Evolutionary conservation across 1,140 invertebrate species (phyloP), one percentile per base, ranked within the genome.

Genomic region (Drosophila murphyi): DNA sequence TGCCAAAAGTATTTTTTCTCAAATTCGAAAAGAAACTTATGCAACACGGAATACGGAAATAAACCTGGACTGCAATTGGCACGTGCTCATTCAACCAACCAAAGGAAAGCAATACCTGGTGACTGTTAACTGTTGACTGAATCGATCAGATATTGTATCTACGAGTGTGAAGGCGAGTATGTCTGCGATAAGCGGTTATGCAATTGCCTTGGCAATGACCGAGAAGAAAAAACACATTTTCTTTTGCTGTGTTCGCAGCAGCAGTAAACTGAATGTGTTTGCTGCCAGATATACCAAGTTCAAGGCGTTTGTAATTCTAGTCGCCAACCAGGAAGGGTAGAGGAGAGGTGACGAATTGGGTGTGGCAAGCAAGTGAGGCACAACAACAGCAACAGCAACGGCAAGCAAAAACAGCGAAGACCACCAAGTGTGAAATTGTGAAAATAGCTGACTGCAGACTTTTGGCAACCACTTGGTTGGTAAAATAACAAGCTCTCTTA

Each of bases 161-260:
- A 41, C 8, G 34, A 34, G 5, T 37, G 63, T 20, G 6, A 29
- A 5, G 45, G 47, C 10, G 51, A 69, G 34, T 41, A 7, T 56
- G 28, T 60, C 34, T 56, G 45, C 47, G 72, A 61, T 71, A 75
- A 63, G 62, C 51, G 74, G 54, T 87, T 87, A 87, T 82, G 83
- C 76, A 87, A 87, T 57, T 37, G n/a, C 60, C 60, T 65, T 78
- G 82, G 65, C 82, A 87, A 71, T 87, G 83, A 88, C 83, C 82
- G 72, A 48, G 69, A 76, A 62, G 41, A 29, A 34, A 67, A 50
- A 29, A 32, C 10, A 64, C 52, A 45, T 65, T 67, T 70, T 28
- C 20, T 4, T 28, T 39, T 56, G 6, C n/a, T 3, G 35, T 3
- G 35, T 56, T 37, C 35, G 10, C 7, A 35, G 35, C 20, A 20